phyloP scores from a whole-genome alignment of 2,797 vertebrate genomes.

The Dendrocincla tyrannina region DNA sequence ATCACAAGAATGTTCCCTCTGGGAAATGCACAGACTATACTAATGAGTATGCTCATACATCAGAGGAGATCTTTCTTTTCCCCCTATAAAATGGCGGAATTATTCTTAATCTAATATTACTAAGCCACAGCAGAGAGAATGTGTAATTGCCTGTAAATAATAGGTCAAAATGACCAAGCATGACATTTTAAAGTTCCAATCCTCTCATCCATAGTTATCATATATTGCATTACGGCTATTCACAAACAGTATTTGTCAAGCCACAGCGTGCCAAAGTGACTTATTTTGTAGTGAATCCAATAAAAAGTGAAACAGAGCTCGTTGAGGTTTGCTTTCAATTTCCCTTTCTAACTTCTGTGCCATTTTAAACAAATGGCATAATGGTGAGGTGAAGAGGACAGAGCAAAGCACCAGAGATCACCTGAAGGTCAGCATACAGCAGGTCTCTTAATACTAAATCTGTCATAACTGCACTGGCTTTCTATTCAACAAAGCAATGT shows the following conservation, averaged over 20 bases:
- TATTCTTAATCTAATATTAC: constrained; percentile 10
- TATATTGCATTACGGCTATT: background rate
- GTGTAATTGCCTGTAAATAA: constrained; percentile 47
- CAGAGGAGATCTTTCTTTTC: background rate
- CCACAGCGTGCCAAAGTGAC: background rate
- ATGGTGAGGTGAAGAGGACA: constrained; percentile 23
- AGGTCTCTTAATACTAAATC: background rate
- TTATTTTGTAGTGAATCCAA: constrained; percentile 33
- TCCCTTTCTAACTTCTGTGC: constrained; percentile 22
- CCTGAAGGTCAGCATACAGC: constrained; percentile 27
- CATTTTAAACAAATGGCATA: constrained; percentile 28
- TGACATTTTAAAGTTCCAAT: constrained; percentile 58
- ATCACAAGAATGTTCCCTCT: constrained; percentile 26
- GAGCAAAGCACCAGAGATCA: constrained; percentile 21
- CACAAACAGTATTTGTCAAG: constrained; percentile 38
- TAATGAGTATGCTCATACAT: background rate
- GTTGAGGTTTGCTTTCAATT: constrained; percentile 36
- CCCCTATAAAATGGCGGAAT: background rate
- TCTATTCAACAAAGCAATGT: background rate
- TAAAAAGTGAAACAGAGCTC: background rate
- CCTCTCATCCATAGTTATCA: constrained; percentile 9
- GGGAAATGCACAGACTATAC: constrained; percentile 28
- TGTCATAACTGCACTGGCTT: background rate
- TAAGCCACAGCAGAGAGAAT: background rate
- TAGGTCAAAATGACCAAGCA: constrained; percentile 41